These are phyloP conservation scores for Rhyacophila evoluta DNA, from an alignment of 2,888 invertebrate species.

Conservation along the genomic window DNA sequence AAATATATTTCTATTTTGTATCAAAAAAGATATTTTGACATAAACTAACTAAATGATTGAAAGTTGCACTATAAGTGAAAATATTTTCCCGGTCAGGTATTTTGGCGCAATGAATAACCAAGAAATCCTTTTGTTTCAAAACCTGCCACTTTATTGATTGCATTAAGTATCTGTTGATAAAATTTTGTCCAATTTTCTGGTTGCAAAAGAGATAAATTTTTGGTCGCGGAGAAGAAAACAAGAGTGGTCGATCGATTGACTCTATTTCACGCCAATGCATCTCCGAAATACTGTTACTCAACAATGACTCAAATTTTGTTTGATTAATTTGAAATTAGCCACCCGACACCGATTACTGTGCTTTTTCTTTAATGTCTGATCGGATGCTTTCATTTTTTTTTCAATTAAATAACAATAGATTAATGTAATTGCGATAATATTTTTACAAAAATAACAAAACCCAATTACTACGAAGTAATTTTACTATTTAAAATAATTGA, in stretches of 20 bases:
- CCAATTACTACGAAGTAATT: too few species aligned
- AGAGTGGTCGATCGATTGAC: not conserved
- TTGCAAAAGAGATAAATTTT: not conserved
- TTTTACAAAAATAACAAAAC: too few species aligned
- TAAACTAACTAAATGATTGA: not conserved
- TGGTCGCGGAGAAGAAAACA: not conserved
- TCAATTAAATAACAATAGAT: not conserved
- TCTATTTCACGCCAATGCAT: not conserved
- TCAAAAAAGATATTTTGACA: not conserved
- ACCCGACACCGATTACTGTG: not conserved
- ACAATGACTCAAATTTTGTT: not conserved
- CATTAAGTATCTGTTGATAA: not conserved
- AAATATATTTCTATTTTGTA: not conserved
- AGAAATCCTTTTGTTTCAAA: slow-evolving; percentile 10
- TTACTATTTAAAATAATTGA: too few species aligned
- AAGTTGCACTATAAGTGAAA: not conserved
- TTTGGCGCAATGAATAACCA: slow-evolving; percentile 1
- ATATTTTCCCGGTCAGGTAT: not conserved
- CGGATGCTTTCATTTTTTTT: slow-evolving; percentile 6
- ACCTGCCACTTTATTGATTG: not conserved
- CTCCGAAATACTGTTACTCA: not conserved
- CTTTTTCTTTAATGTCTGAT: not conserved
- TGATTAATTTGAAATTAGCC: slow-evolving; percentile 9
- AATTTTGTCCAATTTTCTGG: not conserved
- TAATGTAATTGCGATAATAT: too few species aligned